A percentile compares a stretch with the other conserved stretches of the same genome.
Evolutionary conservation across 2,797 vertebrate species (phyloP).

Genomic region (Melanotaenia parkinsoni): DNA sequence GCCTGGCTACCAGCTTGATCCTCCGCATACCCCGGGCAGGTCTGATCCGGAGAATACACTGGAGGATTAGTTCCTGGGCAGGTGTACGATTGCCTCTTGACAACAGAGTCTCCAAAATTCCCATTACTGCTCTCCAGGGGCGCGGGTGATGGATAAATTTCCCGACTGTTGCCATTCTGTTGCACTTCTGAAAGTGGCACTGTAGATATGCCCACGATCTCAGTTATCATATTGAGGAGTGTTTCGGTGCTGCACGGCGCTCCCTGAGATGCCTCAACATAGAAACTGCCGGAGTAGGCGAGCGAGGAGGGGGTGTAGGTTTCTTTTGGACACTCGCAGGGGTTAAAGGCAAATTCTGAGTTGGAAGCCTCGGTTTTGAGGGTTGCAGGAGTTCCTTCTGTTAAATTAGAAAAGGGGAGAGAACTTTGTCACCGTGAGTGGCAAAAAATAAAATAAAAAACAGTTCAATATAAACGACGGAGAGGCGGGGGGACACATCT

Average conservation of each 20-base stretch:
- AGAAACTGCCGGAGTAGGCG: constrained; percentile 98
- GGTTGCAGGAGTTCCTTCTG: constrained; percentile 82
- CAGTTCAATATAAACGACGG: constrained; percentile 41
- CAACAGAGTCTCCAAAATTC: constrained; percentile 75
- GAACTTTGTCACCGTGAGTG: constrained; percentile 70
- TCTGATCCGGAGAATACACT: constrained; percentile 82
- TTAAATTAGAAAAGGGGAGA: constrained; percentile 57
- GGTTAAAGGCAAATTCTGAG: constrained; percentile 86
- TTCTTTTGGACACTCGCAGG: constrained; percentile 85
- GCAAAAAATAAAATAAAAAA: not conserved
- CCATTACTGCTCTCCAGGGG: constrained; percentile 71
- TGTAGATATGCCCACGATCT: constrained; percentile 94
- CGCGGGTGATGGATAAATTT: constrained; percentile 78
- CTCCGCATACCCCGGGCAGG: constrained; percentile 79
- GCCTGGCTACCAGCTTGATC: constrained; percentile 78
- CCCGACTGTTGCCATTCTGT: constrained; percentile 77
- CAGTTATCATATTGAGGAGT: constrained; percentile 97
- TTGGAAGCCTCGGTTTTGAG: constrained; percentile 87
- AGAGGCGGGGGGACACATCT: constrained; percentile 13
- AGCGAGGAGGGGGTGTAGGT: constrained; percentile 86
- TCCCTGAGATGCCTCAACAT: constrained; percentile 94
- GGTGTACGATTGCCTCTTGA: constrained; percentile 84
- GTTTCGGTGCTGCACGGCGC: constrained; percentile 94
- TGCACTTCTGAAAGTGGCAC: constrained; percentile 87
- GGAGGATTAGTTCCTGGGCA: constrained; percentile 77